Base-by-base conservation (phyloP, 2,797 vertebrate genomes). In the Corythornis leucogaster region DNA sequence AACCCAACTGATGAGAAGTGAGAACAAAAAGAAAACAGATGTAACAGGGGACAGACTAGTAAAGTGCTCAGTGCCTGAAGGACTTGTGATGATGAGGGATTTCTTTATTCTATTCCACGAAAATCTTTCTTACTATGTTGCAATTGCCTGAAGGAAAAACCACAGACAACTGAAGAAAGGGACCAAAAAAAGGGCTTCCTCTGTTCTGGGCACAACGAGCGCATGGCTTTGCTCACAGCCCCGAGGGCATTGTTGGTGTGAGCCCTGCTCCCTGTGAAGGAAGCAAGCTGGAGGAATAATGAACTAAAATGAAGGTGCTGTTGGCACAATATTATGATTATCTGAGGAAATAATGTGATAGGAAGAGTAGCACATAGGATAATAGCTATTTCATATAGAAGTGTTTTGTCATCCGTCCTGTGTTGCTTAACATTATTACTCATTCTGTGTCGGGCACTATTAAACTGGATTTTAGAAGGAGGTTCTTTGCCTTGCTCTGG, bases 291-390 rank as follows among this genome's bases (percentile, higher is more conserved):
- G 1, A 90, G 88, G 89, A 94, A 83, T 90, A 95, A 94, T 80
- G 92, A 81, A 59, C 42, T 67, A 85, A 93, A 93, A 91, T 84
- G 79, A 93, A 81, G 86, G 74, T 87, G 46, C 81, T 94, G 94
- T 94, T 96, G 96, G 94, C 87, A 95, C 90, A 93, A 84, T 88
- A 92, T 96, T 96, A 83, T 89, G 95, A 96, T 94, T 97, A 94
- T 87, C 90, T 87, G 82, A 95, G 96, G 91, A 97, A 95, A 95
- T 94, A 93, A 91, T 92, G 89, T 64, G 86, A 93, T 96, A 84
- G 71, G 87, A 97, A 95, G 95, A 93, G 93, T 94, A 93, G 93
- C 79, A 87, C 50, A 93, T 66, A 78, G 81, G 93, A 92, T 95
- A 96, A 95, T 93, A 94, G 75, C 69, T 87, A 38, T 95, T 96